A percentile compares a stretch with the other conserved stretches of the same genome.
phyloP scores from a whole-genome alignment of 2,797 vertebrate species.

The Luscinia luscinia region DNA sequence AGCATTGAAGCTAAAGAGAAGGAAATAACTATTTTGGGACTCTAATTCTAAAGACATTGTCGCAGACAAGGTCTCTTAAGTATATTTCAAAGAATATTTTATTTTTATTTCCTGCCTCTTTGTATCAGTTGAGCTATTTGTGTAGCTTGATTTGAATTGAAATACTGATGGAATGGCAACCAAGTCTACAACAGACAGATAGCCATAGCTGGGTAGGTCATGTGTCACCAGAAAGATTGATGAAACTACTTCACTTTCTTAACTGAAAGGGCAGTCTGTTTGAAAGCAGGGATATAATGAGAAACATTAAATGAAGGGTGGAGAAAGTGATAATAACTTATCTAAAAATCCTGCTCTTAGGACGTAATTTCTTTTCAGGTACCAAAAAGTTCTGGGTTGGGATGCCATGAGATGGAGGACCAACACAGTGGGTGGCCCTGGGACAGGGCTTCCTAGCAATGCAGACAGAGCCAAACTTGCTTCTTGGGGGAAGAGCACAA shows the following conservation, averaged over 20 bases:
- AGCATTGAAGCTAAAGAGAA: not conserved
- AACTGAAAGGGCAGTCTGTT: not conserved
- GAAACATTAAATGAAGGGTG: not conserved
- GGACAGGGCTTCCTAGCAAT: not conserved
- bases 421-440: fast-evolving
- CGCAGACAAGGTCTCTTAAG: not conserved
- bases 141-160: not conserved
- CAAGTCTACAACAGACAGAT: not conserved
- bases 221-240: not conserved
- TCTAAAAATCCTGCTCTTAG: not conserved
- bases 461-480: not conserved
- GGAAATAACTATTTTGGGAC: not conserved
- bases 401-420: not conserved
- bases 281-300: not conserved
- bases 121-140: not conserved
- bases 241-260: not conserved
- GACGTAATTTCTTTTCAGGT: not conserved
- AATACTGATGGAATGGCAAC: not conserved
- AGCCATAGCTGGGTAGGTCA: not conserved
- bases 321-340: not conserved
- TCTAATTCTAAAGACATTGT: not conserved
- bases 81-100: not conserved
- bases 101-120: not conserved
- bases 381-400: not conserved
- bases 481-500: not conserved